A percentile compares a stretch with the other conserved stretches of the same genome.
Evolutionary conservation across 2,888 invertebrate species (phyloP).

Genomic region (Exephanes ischioxanthus): DNA sequence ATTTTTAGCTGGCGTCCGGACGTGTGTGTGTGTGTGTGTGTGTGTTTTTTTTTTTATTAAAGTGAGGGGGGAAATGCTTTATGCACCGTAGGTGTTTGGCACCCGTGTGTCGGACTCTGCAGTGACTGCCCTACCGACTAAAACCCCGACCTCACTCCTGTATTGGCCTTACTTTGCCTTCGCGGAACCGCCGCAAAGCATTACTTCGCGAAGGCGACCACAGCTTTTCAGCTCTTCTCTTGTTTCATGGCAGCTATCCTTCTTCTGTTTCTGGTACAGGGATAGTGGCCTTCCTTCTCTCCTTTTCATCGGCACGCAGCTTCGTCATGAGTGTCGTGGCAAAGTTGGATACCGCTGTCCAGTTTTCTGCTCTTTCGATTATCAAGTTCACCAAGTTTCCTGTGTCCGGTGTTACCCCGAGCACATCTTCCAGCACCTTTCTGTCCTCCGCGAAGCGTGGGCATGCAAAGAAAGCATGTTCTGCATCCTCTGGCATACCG

Average conservation of each 20-base stretch:
- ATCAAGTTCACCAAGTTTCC: slow-evolving; percentile 11
- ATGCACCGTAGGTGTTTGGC: not conserved
- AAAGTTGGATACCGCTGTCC: slow-evolving; percentile 34
- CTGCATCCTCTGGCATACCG: not conserved
- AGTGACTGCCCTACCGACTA: slow-evolving; percentile 14
- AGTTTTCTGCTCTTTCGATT: slow-evolving; percentile 20
- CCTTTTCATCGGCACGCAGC: slow-evolving; percentile 37
- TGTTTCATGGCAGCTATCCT: too few relatives aligned
- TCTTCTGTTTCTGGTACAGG: not conserved
- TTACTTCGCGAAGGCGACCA: too few relatives aligned
- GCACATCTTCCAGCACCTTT: slow-evolving; percentile 1
- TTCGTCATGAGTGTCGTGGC: slow-evolving; percentile 27
- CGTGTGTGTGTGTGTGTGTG: too few relatives aligned
- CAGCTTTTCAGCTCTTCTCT: too few relatives aligned
- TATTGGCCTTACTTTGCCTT: too few relatives aligned
- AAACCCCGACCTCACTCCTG: too few relatives aligned
- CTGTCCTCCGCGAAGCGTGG: slow-evolving; percentile 35
- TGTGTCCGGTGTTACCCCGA: not conserved
- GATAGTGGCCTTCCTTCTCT: slow-evolving; percentile 22
- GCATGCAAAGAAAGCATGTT: slow-evolving; percentile 52
- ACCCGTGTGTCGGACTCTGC: slow-evolving; percentile 7
- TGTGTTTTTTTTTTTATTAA: not conserved
- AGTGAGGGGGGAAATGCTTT: not conserved
- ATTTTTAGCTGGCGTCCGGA: too few relatives aligned
- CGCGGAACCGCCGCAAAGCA: too few relatives aligned